Percentiles rank a stretch among this genome's conserved stretches.
phyloP scores from a whole-genome alignment of 2,797 vertebrate species.

The Onychomys leucogaster region DNA sequence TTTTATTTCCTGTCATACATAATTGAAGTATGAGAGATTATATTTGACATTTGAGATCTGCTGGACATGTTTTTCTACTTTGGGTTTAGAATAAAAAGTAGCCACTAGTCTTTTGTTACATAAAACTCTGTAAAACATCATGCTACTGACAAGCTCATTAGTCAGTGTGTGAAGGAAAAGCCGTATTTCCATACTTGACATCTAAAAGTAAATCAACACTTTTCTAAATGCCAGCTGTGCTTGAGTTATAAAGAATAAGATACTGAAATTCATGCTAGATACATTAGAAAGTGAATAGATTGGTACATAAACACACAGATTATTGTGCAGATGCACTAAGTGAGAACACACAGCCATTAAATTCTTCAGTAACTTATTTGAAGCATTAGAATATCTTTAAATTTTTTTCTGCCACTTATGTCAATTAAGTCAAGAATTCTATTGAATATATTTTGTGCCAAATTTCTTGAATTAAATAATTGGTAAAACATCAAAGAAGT shows the following conservation, averaged over 20 bases:
- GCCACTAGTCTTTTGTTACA: slow-evolving; percentile 54
- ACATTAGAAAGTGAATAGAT: background rate
- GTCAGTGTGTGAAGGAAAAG: slow-evolving; percentile 31
- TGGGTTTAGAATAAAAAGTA: slow-evolving; percentile 63
- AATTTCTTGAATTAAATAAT: background rate
- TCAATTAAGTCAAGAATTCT: background rate
- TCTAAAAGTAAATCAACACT: slow-evolving; percentile 68
- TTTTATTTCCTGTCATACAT: slow-evolving; percentile 47
- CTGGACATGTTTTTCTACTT: slow-evolving; percentile 57
- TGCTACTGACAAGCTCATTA: slow-evolving; percentile 69
- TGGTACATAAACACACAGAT: background rate
- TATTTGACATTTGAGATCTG: slow-evolving; percentile 64
- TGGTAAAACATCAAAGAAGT: background rate
- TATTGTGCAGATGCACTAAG: background rate
- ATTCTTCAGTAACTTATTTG: background rate
- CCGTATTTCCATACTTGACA: slow-evolving; percentile 65
- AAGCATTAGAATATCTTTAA: background rate
- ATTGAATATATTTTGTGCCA: background rate
- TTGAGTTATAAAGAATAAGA: background rate
- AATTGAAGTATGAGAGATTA: slow-evolving; percentile 69
- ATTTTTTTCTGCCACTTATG: background rate
- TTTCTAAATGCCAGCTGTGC: slow-evolving; percentile 45
- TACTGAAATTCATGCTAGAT: background rate
- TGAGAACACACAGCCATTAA: background rate
- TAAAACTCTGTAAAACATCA: slow-evolving; percentile 66